Conservation (phyloP, 2,113 vertebrate genomes). For the Galemys pyrenaicus region DNA sequence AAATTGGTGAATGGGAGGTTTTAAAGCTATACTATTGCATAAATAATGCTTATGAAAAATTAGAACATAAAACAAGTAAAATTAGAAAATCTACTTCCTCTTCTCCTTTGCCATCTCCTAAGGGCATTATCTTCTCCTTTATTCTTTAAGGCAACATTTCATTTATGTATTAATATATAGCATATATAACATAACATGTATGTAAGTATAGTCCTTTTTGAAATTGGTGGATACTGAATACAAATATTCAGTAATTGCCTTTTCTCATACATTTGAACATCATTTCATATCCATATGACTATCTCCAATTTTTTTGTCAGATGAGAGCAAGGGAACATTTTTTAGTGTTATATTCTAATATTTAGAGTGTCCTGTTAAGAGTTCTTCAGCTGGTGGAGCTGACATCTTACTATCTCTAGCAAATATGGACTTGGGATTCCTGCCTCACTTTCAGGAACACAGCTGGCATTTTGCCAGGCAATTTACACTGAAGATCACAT, state of each 20-base stretch:
- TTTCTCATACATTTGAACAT: not conserved
- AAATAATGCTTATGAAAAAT: not conserved
- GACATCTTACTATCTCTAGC: too few species aligned
- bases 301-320: not conserved
- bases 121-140: not conserved
- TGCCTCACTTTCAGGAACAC: not conserved
- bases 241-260: not conserved
- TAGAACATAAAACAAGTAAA: not conserved
- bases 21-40: too few species aligned
- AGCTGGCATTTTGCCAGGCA: not conserved
- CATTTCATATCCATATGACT: not conserved
- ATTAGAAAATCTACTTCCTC: not conserved
- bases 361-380: not conserved
- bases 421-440: not conserved
- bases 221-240: not conserved
- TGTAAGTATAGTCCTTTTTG: not conserved
- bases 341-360: not conserved
- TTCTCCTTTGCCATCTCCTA: not conserved
- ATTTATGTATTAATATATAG: not conserved
- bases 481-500: not conserved
- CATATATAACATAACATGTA: not conserved
- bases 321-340: not conserved
- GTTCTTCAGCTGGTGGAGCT: not conserved
- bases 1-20: not conserved
- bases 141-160: not conserved